phyloP scores from a whole-genome alignment of 1,140 invertebrate genomes.

The Drosophila nigromelanica region DNA sequence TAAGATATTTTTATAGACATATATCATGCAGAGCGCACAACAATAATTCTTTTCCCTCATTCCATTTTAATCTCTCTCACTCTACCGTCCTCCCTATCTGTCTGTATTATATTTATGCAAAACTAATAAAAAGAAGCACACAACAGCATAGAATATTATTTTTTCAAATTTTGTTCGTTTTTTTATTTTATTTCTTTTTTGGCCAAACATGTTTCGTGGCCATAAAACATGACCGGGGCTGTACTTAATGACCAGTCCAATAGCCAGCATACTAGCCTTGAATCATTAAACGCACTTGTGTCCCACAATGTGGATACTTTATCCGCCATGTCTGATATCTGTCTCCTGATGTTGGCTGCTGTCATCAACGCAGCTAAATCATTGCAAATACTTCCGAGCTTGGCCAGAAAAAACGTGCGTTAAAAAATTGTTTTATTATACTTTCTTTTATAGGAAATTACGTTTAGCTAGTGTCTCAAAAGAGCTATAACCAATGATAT shows the following conservation, averaged over 20 bases:
- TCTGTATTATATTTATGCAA: constrained; percentile 16
- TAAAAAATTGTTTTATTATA: neutral
- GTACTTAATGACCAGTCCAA: constrained; percentile 71
- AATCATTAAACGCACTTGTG: constrained; percentile 77
- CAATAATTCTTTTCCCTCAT: constrained; percentile 22
- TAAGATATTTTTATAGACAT: constrained; percentile 64
- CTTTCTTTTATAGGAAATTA: neutral
- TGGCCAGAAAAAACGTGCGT: neutral
- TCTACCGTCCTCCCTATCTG: neutral
- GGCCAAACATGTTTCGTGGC: constrained; percentile 59
- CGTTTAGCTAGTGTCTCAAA: neutral
- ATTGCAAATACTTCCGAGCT: constrained; percentile 12
- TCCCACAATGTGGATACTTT: constrained; percentile 18
- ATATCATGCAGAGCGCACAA: constrained; percentile 39
- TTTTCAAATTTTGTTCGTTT: constrained; percentile 27
- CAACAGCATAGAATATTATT: constrained; percentile 7
- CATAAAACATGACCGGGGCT: constrained; percentile 74
- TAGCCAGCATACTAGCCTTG: constrained; percentile 57
- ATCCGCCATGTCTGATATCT: neutral
- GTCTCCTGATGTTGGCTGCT: neutral
- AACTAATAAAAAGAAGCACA: constrained; percentile 49
- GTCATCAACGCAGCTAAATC: constrained; percentile 10
- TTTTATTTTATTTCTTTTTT: constrained; percentile 43
- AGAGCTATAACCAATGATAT: no score
- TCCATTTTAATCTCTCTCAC: neutral